phyloP scores from a whole-genome alignment of 2,888 invertebrate species.

The Hydrotaea diabolus region DNA sequence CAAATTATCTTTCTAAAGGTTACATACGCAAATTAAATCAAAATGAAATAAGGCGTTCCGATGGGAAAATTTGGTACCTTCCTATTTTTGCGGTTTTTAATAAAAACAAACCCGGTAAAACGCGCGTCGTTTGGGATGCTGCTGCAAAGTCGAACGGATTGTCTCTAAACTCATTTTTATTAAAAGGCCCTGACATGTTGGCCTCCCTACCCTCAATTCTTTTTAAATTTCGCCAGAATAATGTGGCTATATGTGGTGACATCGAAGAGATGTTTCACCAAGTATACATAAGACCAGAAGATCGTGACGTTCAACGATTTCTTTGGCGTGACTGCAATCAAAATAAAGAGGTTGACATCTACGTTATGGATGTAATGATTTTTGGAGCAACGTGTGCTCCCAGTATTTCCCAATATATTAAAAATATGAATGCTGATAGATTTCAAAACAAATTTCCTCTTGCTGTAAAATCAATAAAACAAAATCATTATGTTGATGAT shows the following conservation, averaged over 20 bases:
- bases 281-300: no score
- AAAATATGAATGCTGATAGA: constrained; percentile 36
- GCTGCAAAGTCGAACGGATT: no score
- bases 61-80: constrained; percentile 31
- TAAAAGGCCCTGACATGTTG: constrained; percentile 41
- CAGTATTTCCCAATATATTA: constrained; percentile 35
- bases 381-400: constrained; percentile 41
- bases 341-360: not conserved
- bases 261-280: no score
- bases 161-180: no score
- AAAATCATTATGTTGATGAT: constrained; percentile 54
- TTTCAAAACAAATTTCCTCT: not conserved
- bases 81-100: not conserved
- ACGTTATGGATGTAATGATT: constrained; percentile 17
- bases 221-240: constrained; percentile 1
- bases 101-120: no score
- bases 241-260: not conserved
- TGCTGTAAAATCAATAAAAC: constrained; percentile 31
- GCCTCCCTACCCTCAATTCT: constrained; percentile 22
- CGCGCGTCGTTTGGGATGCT: no score
- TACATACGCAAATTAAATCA: no score
- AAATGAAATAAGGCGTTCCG: no score
- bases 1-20: no score
- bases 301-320: no score
- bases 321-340: not conserved